Conservation (phyloP, 1,140 invertebrate genomes). For the Lineus longissimus region DNA sequence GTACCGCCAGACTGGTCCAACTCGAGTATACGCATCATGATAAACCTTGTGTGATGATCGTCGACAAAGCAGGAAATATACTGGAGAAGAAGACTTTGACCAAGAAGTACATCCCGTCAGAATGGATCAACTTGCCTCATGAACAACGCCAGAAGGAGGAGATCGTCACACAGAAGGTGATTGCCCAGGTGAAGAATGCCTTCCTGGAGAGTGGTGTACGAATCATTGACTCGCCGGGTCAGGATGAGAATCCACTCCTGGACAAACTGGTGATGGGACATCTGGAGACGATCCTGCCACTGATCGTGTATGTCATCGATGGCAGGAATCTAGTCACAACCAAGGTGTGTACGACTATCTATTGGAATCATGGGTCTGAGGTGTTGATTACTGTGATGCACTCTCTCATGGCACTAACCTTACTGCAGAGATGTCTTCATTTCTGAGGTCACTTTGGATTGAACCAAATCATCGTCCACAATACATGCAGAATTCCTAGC, state of each 20-base stretch:
- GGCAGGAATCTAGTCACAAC: neutral
- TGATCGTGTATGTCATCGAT: constrained; percentile 13
- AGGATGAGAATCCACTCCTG: constrained; percentile 3
- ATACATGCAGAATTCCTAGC: no score
- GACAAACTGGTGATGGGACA: neutral
- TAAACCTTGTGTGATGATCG: neutral
- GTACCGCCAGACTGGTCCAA: constrained; percentile 8
- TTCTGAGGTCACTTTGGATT: no score
- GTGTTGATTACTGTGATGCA: no score
- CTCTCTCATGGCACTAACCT: no score
- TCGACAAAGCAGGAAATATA: neutral
- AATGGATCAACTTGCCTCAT: neutral
- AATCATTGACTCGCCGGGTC: constrained; percentile 11
- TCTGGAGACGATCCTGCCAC: constrained; percentile 2
- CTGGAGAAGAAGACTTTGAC: neutral
- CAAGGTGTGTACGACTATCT: neutral
- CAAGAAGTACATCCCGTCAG: neutral
- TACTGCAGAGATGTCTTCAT: no score
- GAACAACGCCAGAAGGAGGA: neutral
- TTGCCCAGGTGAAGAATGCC: constrained; percentile 3
- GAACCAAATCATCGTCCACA: no score
- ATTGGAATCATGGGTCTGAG: no score
- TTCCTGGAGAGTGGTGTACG: constrained; percentile 8
- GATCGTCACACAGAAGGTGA: neutral
- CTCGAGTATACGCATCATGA: neutral